A percentile compares a stretch with the other conserved stretches of the same genome.
phyloP scores from a whole-genome alignment of 2,113 vertebrate genomes.

The Pongo abelii region DNA sequence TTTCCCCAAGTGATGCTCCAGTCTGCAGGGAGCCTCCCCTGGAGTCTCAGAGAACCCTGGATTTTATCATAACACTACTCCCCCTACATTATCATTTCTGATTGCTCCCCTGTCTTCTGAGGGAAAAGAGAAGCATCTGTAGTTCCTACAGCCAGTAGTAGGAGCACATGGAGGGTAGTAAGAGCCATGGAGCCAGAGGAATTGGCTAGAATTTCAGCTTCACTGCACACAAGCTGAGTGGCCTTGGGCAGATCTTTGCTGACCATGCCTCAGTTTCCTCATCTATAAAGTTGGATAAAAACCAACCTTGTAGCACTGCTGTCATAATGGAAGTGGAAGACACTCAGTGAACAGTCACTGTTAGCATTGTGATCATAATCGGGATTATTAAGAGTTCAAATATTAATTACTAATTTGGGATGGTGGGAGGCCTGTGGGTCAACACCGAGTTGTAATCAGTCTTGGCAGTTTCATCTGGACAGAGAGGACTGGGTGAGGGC shows the following conservation, averaged over 20 bases:
- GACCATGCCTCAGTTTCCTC: background rate
- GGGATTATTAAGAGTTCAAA: background rate
- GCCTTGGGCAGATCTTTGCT: background rate
- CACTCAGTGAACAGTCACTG: fast-evolving
- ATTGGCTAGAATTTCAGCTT: background rate
- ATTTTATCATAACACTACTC: background rate
- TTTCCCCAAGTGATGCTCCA: background rate
- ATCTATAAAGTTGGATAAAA: background rate
- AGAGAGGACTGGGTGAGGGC: background rate
- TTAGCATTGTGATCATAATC: background rate
- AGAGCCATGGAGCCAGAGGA: background rate
- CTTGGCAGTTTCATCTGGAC: background rate
- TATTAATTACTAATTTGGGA: background rate
- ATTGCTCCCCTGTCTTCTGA: background rate
- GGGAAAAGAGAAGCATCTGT: background rate
- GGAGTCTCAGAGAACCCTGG: background rate
- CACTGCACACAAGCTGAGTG: background rate
- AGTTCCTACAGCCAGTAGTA: background rate
- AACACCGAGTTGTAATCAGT: background rate
- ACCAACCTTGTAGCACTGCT: background rate
- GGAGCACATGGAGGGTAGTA: background rate
- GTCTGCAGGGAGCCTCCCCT: no score
- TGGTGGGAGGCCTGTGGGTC: background rate
- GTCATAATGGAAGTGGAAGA: background rate
- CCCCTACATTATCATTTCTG: background rate